phyloP scores from a whole-genome alignment of 2,113 vertebrate species.

The Sinosuthora webbiana region DNA sequence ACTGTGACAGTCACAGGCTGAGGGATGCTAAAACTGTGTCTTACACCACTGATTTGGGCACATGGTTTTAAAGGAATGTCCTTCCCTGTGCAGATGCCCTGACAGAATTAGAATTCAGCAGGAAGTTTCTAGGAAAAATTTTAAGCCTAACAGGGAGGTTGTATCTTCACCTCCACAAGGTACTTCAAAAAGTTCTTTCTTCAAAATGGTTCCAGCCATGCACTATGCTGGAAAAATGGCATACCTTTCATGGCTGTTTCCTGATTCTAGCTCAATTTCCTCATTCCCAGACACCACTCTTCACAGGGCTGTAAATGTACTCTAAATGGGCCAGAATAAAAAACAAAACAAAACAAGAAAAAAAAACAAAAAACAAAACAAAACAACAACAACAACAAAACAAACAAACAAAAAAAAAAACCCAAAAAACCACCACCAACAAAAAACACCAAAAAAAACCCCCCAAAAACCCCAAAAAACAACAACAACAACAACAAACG shows the following conservation, averaged over 20 bases:
- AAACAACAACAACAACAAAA: neutral
- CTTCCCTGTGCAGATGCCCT: neutral
- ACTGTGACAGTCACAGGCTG: neutral
- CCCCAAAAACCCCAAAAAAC: too few species aligned
- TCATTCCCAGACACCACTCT: neutral
- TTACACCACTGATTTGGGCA: neutral
- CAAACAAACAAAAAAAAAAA: neutral
- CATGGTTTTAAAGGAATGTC: neutral
- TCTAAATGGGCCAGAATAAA: neutral
- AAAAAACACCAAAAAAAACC: too few species aligned
- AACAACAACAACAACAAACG: neutral
- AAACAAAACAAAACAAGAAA: neutral
- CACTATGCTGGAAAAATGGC: neutral
- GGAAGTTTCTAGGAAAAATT: neutral
- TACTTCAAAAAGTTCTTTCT: neutral
- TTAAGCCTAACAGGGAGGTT: neutral
- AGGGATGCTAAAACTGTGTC: neutral
- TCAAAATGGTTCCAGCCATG: neutral
- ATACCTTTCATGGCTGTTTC: neutral
- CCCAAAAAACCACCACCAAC: too few species aligned
- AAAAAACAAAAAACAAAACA: neutral
- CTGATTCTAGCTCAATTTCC: neutral
- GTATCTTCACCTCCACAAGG: neutral
- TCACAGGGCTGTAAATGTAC: neutral
- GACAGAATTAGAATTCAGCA: neutral